Percentiles rank a stretch among this genome's conserved stretches.
Evolutionary conservation across 2,113 vertebrate species (phyloP).

Genomic region (Globicephala melas): DNA sequence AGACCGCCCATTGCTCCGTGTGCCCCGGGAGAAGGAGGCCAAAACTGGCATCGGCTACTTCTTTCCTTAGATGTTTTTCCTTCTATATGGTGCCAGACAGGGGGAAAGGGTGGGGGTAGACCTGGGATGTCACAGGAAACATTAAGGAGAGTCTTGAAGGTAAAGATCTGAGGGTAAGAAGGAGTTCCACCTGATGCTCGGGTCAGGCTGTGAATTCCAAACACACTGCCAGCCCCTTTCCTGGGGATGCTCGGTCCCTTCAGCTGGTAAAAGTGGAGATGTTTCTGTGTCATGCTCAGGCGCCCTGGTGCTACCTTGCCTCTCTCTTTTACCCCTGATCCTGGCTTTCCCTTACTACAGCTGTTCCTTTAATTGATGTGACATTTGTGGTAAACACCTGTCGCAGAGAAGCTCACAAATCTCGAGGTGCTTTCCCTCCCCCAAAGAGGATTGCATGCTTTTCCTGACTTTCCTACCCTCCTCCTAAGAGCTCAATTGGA

Average conservation of each 20-base stretch:
- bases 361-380: conserved; percentile 63
- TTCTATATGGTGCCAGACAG: conserved; percentile 45
- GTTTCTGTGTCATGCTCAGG: conserved; percentile 64
- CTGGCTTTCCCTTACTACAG: conserved; percentile 54
- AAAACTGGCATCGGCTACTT: conserved; percentile 57
- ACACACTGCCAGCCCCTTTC: conserved; percentile 46
- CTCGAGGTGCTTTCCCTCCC: conserved; percentile 67
- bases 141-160: conserved; percentile 2
- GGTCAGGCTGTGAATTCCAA: conserved; percentile 67
- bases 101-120: conserved; percentile 66
- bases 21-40: conserved; percentile 57
- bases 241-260: conserved; percentile 53
- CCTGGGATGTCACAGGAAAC: conserved; percentile 58
- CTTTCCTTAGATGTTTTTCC: conserved; percentile 66
- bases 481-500: conserved; percentile 58
- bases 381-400: conserved; percentile 65
- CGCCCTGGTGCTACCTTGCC: conserved; percentile 62
- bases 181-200: conserved; percentile 71
- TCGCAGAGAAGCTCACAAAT: conserved; percentile 72
- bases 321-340: conserved; percentile 71
- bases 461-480: conserved; percentile 68
- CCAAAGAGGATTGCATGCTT: conserved; percentile 70
- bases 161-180: conserved; percentile 46
- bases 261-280: conserved; percentile 49
- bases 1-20: conserved; percentile 58